These are phyloP conservation scores for Epistrophella euchroma DNA, from an alignment of 2,888 invertebrate species.

Conservation along the genomic window DNA sequence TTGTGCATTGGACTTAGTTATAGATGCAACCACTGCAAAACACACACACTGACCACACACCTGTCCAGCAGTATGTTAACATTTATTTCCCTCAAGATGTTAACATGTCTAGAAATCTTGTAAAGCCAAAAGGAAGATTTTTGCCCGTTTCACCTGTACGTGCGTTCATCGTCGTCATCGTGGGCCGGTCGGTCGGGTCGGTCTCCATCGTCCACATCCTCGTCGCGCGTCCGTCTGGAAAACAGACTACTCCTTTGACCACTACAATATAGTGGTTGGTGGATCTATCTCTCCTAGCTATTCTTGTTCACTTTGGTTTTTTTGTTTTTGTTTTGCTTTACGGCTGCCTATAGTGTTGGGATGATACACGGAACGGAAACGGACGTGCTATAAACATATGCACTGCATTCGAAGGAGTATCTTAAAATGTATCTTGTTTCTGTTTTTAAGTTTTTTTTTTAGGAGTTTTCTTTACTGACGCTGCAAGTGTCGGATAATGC, in stretches of 20 bases:
- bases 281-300: neutral
- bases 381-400: conserved; percentile 75
- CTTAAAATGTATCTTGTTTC: conserved; percentile 58
- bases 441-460: conserved; percentile 25
- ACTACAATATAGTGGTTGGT: conserved; percentile 2
- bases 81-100: conserved; percentile 73
- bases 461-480: conserved; percentile 23
- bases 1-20: conserved; percentile 39
- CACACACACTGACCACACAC: conserved; percentile 62
- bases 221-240: neutral
- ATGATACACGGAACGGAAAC: conserved; percentile 72
- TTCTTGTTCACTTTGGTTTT: neutral
- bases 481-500: conserved; percentile 26
- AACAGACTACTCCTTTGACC: conserved; percentile 19
- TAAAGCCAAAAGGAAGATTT: conserved; percentile 65
- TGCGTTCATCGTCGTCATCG: neutral
- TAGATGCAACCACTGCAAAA: conserved; percentile 36
- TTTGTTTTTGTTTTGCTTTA: conserved; percentile 26
- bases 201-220: neutral
- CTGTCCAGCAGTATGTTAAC: conserved; percentile 73
- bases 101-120: conserved; percentile 73
- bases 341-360: conserved; percentile 43
- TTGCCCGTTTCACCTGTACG: conserved; percentile 57
- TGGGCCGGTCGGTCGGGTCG: neutral
- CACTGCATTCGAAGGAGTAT: conserved; percentile 53